Evolutionary conservation across 2,888 invertebrate genomes (phyloP).

Genomic region (Phyllotreta cruciferae): DNA sequence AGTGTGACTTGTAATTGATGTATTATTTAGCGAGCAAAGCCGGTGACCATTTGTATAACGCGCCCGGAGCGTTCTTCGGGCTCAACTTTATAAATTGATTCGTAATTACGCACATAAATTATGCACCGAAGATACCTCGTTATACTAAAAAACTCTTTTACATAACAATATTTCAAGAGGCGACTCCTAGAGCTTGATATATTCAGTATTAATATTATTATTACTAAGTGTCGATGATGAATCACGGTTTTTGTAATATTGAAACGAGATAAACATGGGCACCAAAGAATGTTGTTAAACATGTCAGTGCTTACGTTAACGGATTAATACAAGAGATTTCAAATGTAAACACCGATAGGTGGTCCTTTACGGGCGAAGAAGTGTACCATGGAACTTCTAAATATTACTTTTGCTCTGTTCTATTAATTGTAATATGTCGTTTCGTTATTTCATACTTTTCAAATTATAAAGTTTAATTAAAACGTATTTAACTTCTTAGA

Average conservation of each 20-base stretch:
- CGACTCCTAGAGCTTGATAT: slow-evolving; percentile 32
- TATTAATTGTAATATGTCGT: no score
- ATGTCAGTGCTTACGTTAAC: slow-evolving; percentile 31
- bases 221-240: slow-evolving; percentile 31
- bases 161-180: slow-evolving; percentile 39
- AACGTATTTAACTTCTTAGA: no score
- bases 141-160: slow-evolving; percentile 38
- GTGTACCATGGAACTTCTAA: neutral
- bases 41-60: slow-evolving; percentile 46
- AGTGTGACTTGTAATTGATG: slow-evolving; percentile 47
- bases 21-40: slow-evolving; percentile 46
- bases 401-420: no score
- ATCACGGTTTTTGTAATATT: slow-evolving; percentile 32
- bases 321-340: slow-evolving; percentile 28
- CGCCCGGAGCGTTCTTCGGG: slow-evolving; percentile 33
- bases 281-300: slow-evolving; percentile 31
- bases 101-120: slow-evolving; percentile 48
- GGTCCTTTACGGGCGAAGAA: slow-evolving; percentile 16
- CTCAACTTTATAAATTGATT: slow-evolving; percentile 47
- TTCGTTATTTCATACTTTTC: no score
- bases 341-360: slow-evolving; percentile 30
- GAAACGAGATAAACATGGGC: slow-evolving; percentile 27
- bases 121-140: slow-evolving; percentile 41
- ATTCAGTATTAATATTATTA: slow-evolving; percentile 40
- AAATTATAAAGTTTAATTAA: no score